Evolutionary conservation across 2,113 vertebrate genomes (phyloP).

Genomic region (Dipodomys merriami): DNA sequence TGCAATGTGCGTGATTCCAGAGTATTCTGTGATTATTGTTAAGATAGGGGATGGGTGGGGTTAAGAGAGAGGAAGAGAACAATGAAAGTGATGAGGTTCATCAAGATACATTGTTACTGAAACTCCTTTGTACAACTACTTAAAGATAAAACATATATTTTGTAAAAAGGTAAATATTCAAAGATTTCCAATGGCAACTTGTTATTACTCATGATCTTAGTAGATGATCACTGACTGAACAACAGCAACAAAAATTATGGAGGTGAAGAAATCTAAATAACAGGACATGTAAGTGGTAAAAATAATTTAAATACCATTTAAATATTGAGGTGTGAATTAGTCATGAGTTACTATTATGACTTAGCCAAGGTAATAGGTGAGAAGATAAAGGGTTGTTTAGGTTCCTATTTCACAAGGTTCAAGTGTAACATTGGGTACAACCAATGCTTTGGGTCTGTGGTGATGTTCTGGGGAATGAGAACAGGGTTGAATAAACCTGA

Average conservation of each 20-base stretch:
- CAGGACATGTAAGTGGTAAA: neutral
- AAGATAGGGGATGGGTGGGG: neutral
- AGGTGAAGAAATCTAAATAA: constrained; percentile 11
- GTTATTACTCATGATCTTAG: neutral
- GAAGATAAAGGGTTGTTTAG: neutral
- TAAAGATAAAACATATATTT: no score
- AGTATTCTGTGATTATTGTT: neutral
- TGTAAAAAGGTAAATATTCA: neutral
- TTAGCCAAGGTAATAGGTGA: neutral
- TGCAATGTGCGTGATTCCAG: neutral
- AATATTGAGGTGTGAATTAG: neutral
- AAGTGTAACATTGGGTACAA: neutral
- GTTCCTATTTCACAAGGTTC: neutral
- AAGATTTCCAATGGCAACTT: neutral
- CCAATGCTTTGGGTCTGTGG: neutral
- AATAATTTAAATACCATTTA: neutral
- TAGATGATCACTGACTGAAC: neutral
- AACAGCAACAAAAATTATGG: neutral
- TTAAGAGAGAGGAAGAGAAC: no score
- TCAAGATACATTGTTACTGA: no score
- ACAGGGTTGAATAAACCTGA: neutral
- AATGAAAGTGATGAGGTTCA: no score
- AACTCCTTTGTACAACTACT: no score
- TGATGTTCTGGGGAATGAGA: neutral
- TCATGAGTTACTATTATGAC: neutral